Percentiles rank a stretch among this genome's conserved stretches.
Conservation (phyloP, 2,888 invertebrate genomes). For the Cephus pulcher region DNA sequence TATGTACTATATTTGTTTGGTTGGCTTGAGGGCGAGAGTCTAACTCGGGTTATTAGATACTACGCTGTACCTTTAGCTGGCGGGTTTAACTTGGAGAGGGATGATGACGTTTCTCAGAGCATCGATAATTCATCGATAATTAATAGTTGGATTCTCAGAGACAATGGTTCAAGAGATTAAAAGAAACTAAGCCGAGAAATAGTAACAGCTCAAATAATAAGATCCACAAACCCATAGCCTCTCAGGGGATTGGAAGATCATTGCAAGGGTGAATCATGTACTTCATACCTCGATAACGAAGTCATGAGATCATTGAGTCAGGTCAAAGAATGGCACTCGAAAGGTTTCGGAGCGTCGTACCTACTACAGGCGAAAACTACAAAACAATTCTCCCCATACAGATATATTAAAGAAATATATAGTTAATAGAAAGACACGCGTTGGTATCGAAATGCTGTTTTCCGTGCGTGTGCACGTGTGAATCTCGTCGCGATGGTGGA, state of each 20-base stretch:
- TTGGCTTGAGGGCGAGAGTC: conserved; percentile 67
- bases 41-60: conserved; percentile 67
- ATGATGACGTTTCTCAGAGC: neutral
- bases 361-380: neutral
- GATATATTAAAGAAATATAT: conserved; percentile 5
- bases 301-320: neutral
- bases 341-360: neutral
- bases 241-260: neutral
- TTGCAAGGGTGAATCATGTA: neutral
- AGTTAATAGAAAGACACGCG: conserved; percentile 9
- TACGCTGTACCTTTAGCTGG: conserved; percentile 66
- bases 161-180: neutral
- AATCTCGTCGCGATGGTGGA: conserved; percentile 3
- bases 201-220: conserved; percentile 5
- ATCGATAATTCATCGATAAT: neutral
- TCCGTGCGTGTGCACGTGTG: conserved; percentile 3
- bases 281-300: neutral
- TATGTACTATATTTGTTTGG: conserved; percentile 66
- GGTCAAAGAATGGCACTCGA: neutral
- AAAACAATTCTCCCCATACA: neutral
- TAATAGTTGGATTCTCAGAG: neutral
- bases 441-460: conserved; percentile 15
- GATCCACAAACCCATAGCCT: neutral
- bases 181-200: conserved; percentile 4
- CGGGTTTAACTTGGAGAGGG: conserved; percentile 37